Percentiles rank a stretch among this genome's conserved stretches.
Evolutionary conservation across 2,888 invertebrate species (phyloP).

Genomic region (Apoderus coryli): DNA sequence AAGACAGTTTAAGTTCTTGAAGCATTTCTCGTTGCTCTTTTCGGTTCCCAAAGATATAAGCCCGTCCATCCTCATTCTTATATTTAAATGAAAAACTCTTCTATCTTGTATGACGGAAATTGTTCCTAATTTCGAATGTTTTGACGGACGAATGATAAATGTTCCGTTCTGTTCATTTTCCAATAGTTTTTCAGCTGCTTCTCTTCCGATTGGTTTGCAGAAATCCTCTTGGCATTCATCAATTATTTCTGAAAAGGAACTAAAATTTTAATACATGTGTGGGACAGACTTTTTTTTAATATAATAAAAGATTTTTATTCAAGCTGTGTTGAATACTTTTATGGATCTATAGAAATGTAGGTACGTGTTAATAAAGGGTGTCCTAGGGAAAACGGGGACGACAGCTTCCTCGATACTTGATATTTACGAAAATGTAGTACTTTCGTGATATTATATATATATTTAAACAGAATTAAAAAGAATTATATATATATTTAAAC

Average conservation of each 20-base stretch:
- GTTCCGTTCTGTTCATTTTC: constrained; percentile 43
- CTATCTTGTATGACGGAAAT: constrained; percentile 38
- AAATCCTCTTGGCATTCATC: constrained; percentile 32
- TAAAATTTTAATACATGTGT: too few species aligned
- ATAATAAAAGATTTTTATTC: too few species aligned
- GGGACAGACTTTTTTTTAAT: too few species aligned
- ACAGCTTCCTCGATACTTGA: too few species aligned
- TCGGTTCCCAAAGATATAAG: constrained; percentile 41
- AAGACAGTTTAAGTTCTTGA: constrained; percentile 36
- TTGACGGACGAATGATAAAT: constrained; percentile 42
- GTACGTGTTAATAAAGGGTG: too few species aligned
- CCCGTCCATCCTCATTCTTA: constrained; percentile 37
- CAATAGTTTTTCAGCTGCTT: constrained; percentile 38
- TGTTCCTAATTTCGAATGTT: constrained; percentile 35
- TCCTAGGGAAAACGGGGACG: too few species aligned
- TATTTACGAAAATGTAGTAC: too few species aligned
- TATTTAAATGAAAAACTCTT: constrained; percentile 41
- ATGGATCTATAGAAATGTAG: too few species aligned
- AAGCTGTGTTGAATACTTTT: too few species aligned
- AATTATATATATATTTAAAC: too few species aligned
- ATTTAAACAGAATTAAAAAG: too few species aligned
- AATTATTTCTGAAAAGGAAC: constrained; percentile 18
- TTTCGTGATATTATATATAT: too few species aligned
- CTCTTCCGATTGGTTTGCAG: constrained; percentile 40
- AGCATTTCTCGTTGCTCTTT: constrained; percentile 38